These are phyloP conservation scores for Kryptolebias marmoratus DNA, from an alignment of 2,113 vertebrate species.

Conservation along the genomic window DNA sequence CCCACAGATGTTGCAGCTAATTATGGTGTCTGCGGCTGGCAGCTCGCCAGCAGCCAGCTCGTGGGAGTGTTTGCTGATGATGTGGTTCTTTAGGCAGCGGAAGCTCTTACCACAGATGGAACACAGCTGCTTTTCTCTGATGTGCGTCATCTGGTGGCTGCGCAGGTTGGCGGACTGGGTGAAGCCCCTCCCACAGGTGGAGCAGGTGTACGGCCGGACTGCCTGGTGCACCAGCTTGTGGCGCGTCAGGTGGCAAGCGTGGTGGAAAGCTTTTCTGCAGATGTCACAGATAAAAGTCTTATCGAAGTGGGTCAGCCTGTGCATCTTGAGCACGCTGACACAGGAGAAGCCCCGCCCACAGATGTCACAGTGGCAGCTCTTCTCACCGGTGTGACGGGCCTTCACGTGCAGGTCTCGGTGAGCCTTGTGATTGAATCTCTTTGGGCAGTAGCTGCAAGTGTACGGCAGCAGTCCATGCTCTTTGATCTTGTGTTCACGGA, in stretches of 20 bases:
- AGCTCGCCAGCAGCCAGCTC: slow-evolving; percentile 52
- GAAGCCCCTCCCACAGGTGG: slow-evolving; percentile 69
- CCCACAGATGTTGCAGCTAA: slow-evolving; percentile 65
- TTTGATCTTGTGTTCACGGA: slow-evolving; percentile 38
- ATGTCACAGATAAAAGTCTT: slow-evolving; percentile 63
- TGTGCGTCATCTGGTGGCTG: slow-evolving; percentile 68
- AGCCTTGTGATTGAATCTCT: slow-evolving; percentile 61
- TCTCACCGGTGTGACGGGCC: slow-evolving; percentile 55
- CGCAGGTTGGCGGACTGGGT: slow-evolving; percentile 71
- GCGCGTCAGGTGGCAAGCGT: slow-evolving; percentile 71
- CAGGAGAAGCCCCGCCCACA: slow-evolving; percentile 60
- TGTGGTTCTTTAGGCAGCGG: slow-evolving; percentile 72
- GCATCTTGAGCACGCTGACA: slow-evolving; percentile 48
- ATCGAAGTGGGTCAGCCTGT: slow-evolving; percentile 53
- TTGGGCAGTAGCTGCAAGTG: slow-evolving; percentile 60
- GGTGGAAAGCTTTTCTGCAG: slow-evolving; percentile 69
- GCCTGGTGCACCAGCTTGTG: slow-evolving; percentile 72
- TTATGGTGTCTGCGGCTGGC: slow-evolving; percentile 18
- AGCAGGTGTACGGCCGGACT: slow-evolving; percentile 58
- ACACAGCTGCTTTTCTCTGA: slow-evolving; percentile 68
- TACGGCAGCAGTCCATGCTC: slow-evolving; percentile 59
- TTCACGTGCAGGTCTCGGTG: slow-evolving; percentile 57
- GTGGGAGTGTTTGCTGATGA: slow-evolving; percentile 69
- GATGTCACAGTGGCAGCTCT: slow-evolving; percentile 59
- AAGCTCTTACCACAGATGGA: slow-evolving; percentile 69